Percentiles rank a stretch among this genome's conserved stretches.
phyloP scores from a whole-genome alignment of 1,140 invertebrate genomes.

The Geopemphigus sp. region DNA sequence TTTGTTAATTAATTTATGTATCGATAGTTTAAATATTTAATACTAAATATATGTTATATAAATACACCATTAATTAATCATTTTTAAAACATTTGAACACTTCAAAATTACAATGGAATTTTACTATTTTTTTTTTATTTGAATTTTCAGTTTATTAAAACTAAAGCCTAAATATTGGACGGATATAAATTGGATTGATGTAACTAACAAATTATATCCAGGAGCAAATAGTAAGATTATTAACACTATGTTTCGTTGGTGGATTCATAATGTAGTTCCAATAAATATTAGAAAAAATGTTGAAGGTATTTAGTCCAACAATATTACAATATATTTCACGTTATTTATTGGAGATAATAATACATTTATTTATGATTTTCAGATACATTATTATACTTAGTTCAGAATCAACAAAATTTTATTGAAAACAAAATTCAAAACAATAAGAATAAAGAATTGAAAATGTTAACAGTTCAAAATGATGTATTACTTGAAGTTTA shows the following conservation, averaged over 20 bases:
- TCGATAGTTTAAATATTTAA: too few species aligned
- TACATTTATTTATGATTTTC: neutral
- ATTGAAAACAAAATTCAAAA: neutral
- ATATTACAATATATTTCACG: too few species aligned
- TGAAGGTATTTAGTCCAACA: neutral
- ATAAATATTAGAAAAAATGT: neutral
- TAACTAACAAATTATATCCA: conserved; percentile 28
- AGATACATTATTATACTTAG: neutral
- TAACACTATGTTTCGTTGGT: neutral
- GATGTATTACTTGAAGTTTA: conserved; percentile 1
- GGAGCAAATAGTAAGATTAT: conserved; percentile 4
- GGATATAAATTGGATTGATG: conserved; percentile 19
- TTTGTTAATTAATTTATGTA: too few species aligned
- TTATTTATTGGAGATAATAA: neutral
- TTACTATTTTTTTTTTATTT: neutral
- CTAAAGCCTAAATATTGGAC: conserved; percentile 6
- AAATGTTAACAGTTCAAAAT: neutral
- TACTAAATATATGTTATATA: too few species aligned
- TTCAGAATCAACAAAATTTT: neutral
- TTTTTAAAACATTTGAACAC: too few species aligned
- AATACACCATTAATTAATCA: too few species aligned
- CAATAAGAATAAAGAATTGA: neutral
- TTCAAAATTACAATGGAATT: too few species aligned
- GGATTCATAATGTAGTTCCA: neutral
- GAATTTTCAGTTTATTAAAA: conserved; percentile 6